Percentiles rank a stretch among this genome's conserved stretches.
Evolutionary conservation across 2,888 invertebrate genomes (phyloP).

Genomic region (Lycaena phlaeas): DNA sequence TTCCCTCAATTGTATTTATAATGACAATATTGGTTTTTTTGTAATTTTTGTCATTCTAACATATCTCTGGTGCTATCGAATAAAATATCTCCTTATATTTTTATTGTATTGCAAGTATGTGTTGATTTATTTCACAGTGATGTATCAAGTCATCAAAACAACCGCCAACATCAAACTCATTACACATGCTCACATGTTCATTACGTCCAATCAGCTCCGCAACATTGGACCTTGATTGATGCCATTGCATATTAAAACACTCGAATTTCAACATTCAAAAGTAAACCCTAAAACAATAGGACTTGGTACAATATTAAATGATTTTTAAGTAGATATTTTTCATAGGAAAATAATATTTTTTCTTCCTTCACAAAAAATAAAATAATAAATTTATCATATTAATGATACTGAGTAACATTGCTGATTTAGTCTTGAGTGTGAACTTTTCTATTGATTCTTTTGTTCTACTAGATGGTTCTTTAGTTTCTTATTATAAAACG

Average conservation of each 20-base stretch:
- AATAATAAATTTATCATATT: background rate
- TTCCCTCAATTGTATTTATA: no score
- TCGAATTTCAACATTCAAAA: background rate
- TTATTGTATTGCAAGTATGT: no score
- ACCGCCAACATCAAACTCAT: constrained; percentile 27
- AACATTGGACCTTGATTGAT: constrained; percentile 60
- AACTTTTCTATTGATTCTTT: no score
- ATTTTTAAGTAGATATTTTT: background rate
- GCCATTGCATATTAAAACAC: background rate
- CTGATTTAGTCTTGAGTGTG: background rate
- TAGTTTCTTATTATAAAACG: no score
- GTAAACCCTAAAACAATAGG: background rate
- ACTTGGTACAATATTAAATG: background rate
- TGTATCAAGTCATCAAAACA: background rate
- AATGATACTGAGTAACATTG: no score
- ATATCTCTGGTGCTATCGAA: no score
- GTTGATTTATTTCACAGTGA: no score
- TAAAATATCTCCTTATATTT: no score
- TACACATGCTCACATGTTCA: constrained; percentile 63
- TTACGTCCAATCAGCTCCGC: constrained; percentile 73
- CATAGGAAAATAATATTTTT: background rate
- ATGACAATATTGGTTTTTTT: no score
- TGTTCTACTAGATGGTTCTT: no score
- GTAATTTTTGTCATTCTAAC: no score
- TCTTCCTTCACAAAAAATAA: background rate